Evolutionary conservation across 1,140 invertebrate genomes (phyloP).

Genomic region (Camponotus floridanus): DNA sequence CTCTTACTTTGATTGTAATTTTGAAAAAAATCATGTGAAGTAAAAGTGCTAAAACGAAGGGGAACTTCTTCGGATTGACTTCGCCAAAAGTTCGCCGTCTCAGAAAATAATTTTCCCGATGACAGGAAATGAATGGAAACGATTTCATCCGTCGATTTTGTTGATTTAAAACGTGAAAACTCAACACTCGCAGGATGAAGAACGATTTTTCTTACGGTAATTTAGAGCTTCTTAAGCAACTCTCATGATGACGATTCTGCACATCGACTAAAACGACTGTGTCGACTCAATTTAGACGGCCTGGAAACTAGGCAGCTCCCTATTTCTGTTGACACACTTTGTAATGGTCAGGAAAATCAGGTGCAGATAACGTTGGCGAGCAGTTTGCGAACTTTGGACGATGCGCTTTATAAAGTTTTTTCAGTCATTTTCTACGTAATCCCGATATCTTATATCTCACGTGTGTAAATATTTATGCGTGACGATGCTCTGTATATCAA

Average conservation of each 20-base stretch:
- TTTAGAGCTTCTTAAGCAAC: conserved; percentile 2
- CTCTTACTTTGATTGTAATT: conserved; percentile 7
- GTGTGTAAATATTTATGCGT: neutral
- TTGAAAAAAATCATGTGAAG: conserved; percentile 15
- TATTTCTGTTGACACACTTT: conserved; percentile 54
- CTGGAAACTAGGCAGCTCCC: conserved; percentile 27
- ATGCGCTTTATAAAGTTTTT: neutral
- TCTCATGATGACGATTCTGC: neutral
- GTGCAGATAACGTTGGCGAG: neutral
- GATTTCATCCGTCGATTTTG: conserved; percentile 18
- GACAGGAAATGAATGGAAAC: neutral
- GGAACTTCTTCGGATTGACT: neutral
- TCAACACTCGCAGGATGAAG: neutral
- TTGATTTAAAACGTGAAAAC: conserved; percentile 44
- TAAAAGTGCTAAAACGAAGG: neutral
- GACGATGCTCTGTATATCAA: neutral
- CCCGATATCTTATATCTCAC: neutral
- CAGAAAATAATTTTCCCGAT: conserved; percentile 25
- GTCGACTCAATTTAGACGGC: conserved; percentile 41
- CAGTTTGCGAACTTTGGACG: neutral
- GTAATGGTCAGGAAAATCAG: conserved; percentile 5
- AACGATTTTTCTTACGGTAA: neutral
- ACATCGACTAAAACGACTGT: conserved; percentile 18
- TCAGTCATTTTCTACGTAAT: neutral
- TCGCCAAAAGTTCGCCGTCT: conserved; percentile 22